phyloP scores from a whole-genome alignment of 1,140 invertebrate species.

The Polypedilum pembai region DNA sequence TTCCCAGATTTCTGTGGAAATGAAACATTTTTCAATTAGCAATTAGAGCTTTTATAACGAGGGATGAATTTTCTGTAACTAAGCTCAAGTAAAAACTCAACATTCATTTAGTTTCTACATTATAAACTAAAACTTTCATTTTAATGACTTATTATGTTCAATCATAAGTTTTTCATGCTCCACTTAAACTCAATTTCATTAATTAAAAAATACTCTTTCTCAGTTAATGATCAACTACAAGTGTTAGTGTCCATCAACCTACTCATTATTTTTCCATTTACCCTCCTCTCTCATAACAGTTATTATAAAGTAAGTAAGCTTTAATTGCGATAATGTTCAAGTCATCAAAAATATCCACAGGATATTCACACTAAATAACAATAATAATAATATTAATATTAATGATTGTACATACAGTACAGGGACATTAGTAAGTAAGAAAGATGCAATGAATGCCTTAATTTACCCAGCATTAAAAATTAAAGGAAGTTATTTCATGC shows the following conservation, averaged over 20 bases:
- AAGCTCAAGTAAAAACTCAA: too few species aligned
- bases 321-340: background rate
- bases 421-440: background rate
- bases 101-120: too few species aligned
- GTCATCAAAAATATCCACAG: conserved; percentile 3
- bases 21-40: too few species aligned
- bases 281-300: background rate
- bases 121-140: too few species aligned
- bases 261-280: background rate
- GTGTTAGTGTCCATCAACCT: background rate
- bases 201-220: background rate
- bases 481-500: conserved; percentile 16
- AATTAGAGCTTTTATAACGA: too few species aligned
- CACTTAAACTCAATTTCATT: background rate
- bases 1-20: too few species aligned
- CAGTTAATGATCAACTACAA: background rate
- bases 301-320: background rate
- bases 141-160: background rate
- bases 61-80: too few species aligned
- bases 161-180: background rate
- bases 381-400: background rate
- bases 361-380: background rate
- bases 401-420: background rate
- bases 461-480: conserved; percentile 19
- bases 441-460: background rate